Percentiles rank a stretch among this genome's conserved stretches.
Evolutionary conservation across 2,113 vertebrate genomes (phyloP).

Genomic region (Candoia aspera): DNA sequence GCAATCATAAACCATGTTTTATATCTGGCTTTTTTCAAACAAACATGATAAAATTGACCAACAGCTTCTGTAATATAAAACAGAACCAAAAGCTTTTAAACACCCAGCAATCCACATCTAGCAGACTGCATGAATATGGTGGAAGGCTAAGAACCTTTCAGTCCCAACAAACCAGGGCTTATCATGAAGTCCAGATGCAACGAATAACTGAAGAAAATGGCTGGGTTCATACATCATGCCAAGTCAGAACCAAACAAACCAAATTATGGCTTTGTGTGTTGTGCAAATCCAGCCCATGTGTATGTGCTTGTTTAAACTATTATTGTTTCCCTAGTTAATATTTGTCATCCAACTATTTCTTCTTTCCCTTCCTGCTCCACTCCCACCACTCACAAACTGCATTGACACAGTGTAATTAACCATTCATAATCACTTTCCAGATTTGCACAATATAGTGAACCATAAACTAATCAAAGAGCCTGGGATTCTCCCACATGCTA

Average conservation of each 20-base stretch:
- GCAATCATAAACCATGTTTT: too few species aligned
- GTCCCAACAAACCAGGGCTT: too few species aligned
- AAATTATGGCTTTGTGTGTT: background rate
- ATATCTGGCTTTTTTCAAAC: too few species aligned
- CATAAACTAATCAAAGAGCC: background rate
- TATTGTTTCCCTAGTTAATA: background rate
- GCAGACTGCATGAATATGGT: too few species aligned
- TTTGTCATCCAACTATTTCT: background rate
- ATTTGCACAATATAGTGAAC: background rate
- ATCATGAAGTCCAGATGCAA: too few species aligned
- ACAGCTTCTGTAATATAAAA: too few species aligned
- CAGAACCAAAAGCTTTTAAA: too few species aligned
- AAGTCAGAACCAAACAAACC: background rate
- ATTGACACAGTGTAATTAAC: background rate
- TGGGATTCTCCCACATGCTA: background rate
- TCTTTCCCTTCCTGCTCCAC: background rate
- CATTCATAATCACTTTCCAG: background rate
- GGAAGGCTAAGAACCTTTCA: too few species aligned
- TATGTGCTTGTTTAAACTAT: background rate
- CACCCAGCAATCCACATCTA: too few species aligned
- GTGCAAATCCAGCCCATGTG: background rate
- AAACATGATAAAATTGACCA: too few species aligned
- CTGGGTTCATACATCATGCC: too few species aligned
- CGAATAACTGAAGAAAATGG: too few species aligned
- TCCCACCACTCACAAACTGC: background rate